These are phyloP conservation scores for Stictonetta naevosa DNA, from an alignment of 2,113 vertebrate genomes.

Conservation along the genomic window DNA sequence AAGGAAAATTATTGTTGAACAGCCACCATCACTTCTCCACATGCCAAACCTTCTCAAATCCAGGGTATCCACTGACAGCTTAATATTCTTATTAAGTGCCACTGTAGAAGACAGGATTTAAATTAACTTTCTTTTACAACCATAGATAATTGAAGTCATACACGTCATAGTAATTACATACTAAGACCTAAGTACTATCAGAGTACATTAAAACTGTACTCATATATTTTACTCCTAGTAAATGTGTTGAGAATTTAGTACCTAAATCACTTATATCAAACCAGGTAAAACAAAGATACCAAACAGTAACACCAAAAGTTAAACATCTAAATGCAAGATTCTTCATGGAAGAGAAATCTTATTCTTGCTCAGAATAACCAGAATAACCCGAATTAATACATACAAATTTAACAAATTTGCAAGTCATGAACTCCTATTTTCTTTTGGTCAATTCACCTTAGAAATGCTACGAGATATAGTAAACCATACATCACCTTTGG, in stretches of 20 bases:
- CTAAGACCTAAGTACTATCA: neutral
- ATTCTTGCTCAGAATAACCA: neutral
- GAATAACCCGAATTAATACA: neutral
- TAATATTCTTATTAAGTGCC: conserved; percentile 60
- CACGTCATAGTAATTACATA: neutral
- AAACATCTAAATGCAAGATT: neutral
- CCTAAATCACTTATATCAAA: neutral
- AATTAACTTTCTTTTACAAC: neutral
- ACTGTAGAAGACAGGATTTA: conserved; percentile 66
- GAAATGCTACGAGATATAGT: neutral
- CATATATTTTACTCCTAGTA: neutral
- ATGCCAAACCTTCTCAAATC: conserved; percentile 79
- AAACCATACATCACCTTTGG: neutral
- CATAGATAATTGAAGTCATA: neutral
- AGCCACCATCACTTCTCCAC: conserved; percentile 67
- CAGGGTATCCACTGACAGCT: conserved; percentile 74
- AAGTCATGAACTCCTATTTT: neutral
- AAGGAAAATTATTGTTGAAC: conserved; percentile 78
- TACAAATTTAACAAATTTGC: neutral
- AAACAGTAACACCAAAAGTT: neutral
- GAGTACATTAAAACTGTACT: neutral
- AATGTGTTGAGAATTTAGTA: neutral
- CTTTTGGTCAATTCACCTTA: neutral
- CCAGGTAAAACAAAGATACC: neutral
- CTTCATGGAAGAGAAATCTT: neutral